phyloP scores from a whole-genome alignment of 2,888 invertebrate genomes.

The Brachyopa scutellaris region DNA sequence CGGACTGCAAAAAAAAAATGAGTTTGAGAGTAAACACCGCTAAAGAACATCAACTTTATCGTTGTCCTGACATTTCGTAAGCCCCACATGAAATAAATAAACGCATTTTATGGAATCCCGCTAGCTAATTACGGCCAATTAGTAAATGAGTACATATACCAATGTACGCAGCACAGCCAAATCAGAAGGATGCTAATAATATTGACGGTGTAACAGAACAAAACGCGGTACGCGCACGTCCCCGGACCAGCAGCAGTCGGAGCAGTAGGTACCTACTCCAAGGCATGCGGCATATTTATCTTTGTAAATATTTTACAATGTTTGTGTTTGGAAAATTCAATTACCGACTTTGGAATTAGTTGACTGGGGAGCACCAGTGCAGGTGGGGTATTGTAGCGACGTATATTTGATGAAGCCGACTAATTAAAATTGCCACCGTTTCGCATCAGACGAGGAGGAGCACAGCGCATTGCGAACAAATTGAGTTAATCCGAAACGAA shows the following conservation, averaged over 20 bases:
- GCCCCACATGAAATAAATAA: conserved; percentile 41
- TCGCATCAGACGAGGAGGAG: conserved; percentile 14
- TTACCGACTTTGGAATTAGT: conserved; percentile 63
- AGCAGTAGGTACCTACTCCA: no score
- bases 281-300: conserved; percentile 54
- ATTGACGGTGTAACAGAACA: no score
- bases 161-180: not conserved
- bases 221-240: no score
- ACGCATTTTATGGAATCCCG: conserved; percentile 46
- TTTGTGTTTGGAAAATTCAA: conserved; percentile 71
- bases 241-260: conserved; percentile 7
- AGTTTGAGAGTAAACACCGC: no score
- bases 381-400: conserved; percentile 1
- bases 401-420: conserved; percentile 52
- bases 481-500: conserved; percentile 56
- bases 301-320: conserved; percentile 68
- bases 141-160: conserved; percentile 34
- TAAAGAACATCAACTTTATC: not conserved
- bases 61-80: conserved; percentile 24
- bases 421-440: conserved; percentile 64
- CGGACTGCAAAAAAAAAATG: no score
- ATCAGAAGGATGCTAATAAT: no score
- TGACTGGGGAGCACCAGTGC: conserved; percentile 23
- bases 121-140: conserved; percentile 60
- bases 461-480: conserved; percentile 26